Evolutionary conservation across 2,888 invertebrate species (phyloP), one percentile per base, ranked within the genome.

Genomic region (Lepidonotus clava): DNA sequence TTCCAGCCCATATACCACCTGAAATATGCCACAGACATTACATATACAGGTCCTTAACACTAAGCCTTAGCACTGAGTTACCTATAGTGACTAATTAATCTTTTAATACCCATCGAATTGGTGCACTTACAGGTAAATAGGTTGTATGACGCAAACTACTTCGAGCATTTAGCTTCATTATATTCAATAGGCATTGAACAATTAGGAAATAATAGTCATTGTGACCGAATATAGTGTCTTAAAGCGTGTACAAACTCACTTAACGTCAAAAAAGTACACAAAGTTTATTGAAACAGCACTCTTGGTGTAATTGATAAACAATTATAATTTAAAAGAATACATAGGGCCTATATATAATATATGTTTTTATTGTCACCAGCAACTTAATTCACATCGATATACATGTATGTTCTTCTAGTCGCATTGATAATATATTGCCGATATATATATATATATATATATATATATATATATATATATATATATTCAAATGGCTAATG

Each of bases 81-180:
- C 80, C 41, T 80, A 46, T 80, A 32, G 24, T 80, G 46, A 80
- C 46, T 80, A 80, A 80, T 80, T 80, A 80, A 80, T 41, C 80
- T 51, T 28, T 80, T 80, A 80, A 80, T 46, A 46, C 80, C 46
- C 80, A 32, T 32, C 80, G 21, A 71, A 11, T n/a, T 61, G 61
- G 28, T 32, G 61, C 61, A 61, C n/a, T n/a, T n/a, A n/a, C 61
- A 61, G 28, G 61, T 11, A 61, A 61, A 11, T 61, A 24, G 11
- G 14, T 2, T 61, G n/a, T n/a, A 38, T 71, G 38, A 11, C 34
- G 71, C 1, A 38, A 71, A 38, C 21, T 18, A 71, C 14, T 24
- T 38, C 14, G 24, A 18, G 61, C 28, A 61, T 71, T 6, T 71
- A 38, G 34, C 14, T 18, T 34, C 18, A 71, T 71, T 71, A 71